Conservation (phyloP, 1,140 invertebrate genomes). For the Papilio machaon region DNA sequence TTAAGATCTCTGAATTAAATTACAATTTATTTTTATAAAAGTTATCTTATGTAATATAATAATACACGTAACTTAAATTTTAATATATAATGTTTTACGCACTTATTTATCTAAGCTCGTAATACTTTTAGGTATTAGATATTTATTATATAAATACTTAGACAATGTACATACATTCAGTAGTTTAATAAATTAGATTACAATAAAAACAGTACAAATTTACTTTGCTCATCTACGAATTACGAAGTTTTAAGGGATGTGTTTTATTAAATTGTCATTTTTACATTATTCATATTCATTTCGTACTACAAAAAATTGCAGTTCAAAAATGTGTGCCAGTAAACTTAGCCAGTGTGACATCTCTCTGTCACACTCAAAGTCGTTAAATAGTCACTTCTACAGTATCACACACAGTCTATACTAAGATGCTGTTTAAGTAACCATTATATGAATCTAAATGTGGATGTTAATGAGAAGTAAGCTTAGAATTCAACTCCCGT, state of each 20-base stretch:
- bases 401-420: no score
- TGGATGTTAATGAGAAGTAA: no score
- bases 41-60: background rate
- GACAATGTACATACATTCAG: background rate
- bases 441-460: no score
- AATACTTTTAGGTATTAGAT: background rate
- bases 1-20: no score
- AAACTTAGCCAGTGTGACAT: no score
- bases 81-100: no score
- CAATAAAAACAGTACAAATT: background rate
- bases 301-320: background rate
- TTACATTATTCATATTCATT: background rate
- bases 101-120: background rate
- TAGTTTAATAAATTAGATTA: background rate
- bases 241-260: no score
- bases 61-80: no score
- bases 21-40: conserved; percentile 4
- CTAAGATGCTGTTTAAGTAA: no score
- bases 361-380: no score
- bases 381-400: no score
- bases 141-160: background rate
- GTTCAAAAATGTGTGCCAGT: background rate
- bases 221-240: background rate
- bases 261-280: background rate
- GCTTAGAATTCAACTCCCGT: no score